A percentile compares a stretch with the other conserved stretches of the same genome.
These are phyloP conservation scores for Aphelocoma californica DNA, from an alignment of 2,797 vertebrate genomes.

Conservation along the genomic window DNA sequence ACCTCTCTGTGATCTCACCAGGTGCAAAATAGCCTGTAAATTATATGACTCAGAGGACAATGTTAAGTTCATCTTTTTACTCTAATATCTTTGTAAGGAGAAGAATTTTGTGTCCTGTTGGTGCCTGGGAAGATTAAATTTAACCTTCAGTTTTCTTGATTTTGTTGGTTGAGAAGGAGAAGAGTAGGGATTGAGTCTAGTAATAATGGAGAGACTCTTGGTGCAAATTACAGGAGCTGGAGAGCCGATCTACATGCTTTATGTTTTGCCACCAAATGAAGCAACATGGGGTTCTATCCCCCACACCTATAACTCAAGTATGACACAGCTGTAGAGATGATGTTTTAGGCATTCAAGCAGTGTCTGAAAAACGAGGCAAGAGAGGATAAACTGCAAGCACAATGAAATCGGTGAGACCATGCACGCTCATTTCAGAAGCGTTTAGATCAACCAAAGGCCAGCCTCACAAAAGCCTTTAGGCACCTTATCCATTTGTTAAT, in stretches of 20 bases:
- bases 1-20: neutral
- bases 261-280: neutral
- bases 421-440: neutral
- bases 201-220: neutral
- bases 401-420: neutral
- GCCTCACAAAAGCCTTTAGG: neutral
- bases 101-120: neutral
- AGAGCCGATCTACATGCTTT: neutral
- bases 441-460: neutral
- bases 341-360: neutral
- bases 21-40: conserved; percentile 5
- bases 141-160: neutral
- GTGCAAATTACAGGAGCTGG: neutral
- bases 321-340: neutral
- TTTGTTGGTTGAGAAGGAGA: neutral
- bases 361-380: neutral
- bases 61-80: neutral
- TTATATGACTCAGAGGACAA: neutral
- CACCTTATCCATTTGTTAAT: neutral
- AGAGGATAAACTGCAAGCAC: neutral
- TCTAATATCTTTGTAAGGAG: neutral
- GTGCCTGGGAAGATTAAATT: neutral
- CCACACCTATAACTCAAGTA: neutral
- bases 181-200: neutral
- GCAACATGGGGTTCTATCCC: neutral